A percentile compares a stretch with the other conserved stretches of the same genome.
phyloP scores from a whole-genome alignment of 2,797 vertebrate genomes.

The Trematomus bernacchii region DNA sequence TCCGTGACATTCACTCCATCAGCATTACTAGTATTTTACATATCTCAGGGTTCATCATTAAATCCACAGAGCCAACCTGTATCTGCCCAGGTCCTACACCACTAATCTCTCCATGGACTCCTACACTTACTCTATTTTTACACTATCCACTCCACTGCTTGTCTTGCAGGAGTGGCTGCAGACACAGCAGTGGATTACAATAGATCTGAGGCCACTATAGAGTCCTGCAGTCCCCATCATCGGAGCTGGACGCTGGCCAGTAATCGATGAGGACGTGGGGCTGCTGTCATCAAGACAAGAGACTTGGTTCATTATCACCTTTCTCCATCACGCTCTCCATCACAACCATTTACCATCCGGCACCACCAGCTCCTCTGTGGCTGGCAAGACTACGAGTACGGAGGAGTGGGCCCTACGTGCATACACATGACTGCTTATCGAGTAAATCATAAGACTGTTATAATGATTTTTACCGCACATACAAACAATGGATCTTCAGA shows the following conservation, averaged over 20 bases:
- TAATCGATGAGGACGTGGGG: slow-evolving; percentile 66
- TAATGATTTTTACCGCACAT: not conserved
- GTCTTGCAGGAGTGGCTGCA: slow-evolving; percentile 56
- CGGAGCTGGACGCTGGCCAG: slow-evolving; percentile 64
- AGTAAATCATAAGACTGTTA: not conserved
- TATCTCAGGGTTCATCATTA: slow-evolving; percentile 42
- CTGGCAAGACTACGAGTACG: slow-evolving; percentile 8
- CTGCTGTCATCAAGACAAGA: slow-evolving; percentile 63
- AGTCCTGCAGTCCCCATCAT: slow-evolving; percentile 57
- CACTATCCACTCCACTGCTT: slow-evolving; percentile 43
- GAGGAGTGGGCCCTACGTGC: no score
- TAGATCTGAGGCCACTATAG: slow-evolving; percentile 58
- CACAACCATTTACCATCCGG: slow-evolving; percentile 55
- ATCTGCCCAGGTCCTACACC: slow-evolving; percentile 25
- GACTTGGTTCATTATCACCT: slow-evolving; percentile 72
- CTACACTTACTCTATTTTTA: slow-evolving; percentile 3
- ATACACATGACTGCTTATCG: not conserved
- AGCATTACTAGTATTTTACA: slow-evolving; percentile 48
- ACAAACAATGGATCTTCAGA: not conserved
- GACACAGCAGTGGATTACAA: slow-evolving; percentile 56
- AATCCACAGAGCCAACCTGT: slow-evolving; percentile 42
- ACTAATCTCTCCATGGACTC: slow-evolving; percentile 51
- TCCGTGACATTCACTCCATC: slow-evolving; percentile 54
- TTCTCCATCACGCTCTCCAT: slow-evolving; percentile 66
- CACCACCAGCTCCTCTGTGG: slow-evolving; percentile 35